Percentiles rank a stretch among this genome's conserved stretches.
These are phyloP conservation scores for Gopherus flavomarginatus DNA, from an alignment of 2,113 vertebrate genomes.

Conservation along the genomic window DNA sequence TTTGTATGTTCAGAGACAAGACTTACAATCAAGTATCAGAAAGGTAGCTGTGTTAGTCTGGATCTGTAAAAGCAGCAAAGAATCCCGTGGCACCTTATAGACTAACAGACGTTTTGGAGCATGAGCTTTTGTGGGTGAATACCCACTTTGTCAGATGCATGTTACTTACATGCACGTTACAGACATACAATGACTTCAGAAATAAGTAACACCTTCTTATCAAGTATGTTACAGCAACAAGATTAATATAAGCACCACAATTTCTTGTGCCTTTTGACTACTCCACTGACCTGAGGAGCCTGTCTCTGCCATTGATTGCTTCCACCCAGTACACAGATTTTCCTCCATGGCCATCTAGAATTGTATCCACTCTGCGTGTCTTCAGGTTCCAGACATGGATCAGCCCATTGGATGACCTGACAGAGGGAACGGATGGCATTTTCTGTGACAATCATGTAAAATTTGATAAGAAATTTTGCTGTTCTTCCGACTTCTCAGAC, in stretches of 20 bases:
- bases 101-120: too few relatives aligned
- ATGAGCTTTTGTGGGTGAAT: too few relatives aligned
- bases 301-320: slow-evolving; percentile 70
- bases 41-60: too few relatives aligned
- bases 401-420: slow-evolving; percentile 86
- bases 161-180: too few relatives aligned
- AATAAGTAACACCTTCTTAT: neutral
- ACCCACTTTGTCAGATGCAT: too few relatives aligned
- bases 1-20: neutral
- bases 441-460: neutral
- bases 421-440: slow-evolving; percentile 6
- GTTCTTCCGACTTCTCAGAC: neutral
- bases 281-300: slow-evolving; percentile 87
- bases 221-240: neutral
- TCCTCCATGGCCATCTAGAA: slow-evolving; percentile 86
- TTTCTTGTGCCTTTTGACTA: neutral
- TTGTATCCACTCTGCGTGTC: slow-evolving; percentile 79
- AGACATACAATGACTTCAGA: neutral
- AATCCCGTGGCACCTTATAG: too few relatives aligned
- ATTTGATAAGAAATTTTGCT: neutral
- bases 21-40: neutral
- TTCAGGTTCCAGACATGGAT: slow-evolving; percentile 93
- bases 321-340: slow-evolving; percentile 87
- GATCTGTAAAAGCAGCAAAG: too few relatives aligned
- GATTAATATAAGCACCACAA: neutral